Base-by-base conservation (phyloP, 1,140 invertebrate species). In the Hesperophylax magnus region DNA sequence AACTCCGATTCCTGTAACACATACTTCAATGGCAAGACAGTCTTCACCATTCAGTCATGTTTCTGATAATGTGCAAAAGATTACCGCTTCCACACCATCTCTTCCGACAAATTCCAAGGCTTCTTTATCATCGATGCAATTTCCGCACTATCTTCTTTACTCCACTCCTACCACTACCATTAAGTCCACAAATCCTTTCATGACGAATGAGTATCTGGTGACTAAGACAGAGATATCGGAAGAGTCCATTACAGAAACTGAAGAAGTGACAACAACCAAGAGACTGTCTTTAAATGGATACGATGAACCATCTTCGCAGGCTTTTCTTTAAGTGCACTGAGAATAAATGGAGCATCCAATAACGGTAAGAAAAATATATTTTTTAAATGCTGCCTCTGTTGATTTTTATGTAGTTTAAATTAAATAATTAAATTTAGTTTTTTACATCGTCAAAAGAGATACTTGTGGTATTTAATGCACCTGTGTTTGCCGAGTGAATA, bases 201-300 rank as follows among this genome's bases (percentile, higher is more conserved):
- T 84, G 5, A 84, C 80, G 15, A 69, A 63, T 24, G 83, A 84
- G 63, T 84, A 84, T 58, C 61, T 82, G n/a, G 79, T 77, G n/a
- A 81, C 80, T n/a, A 84, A 84, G 71, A 80, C 83, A 11, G 83
- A 84, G 69, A 85, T 90, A 75, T 88, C 87, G 15, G 89, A 90
- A 84, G 86, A 88, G 54, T 88, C 88, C 82, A 86, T 89, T 58
- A 88, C 84, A 77, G 87, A 90, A 86, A 86, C 86, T 24, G 87
- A 90, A 85, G 89, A 90, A 86, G 86, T 90, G 22, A 89, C 87
- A 71, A 90, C 89, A 9, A 88, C 89, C 71, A 88, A 89, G 79
- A 90, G 89, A 85, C 87, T 90, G 61, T 82, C 88, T 14, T 76
- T 89, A 8, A 89, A 90, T 80, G 88, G 77, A 63, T 71, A 58